Conservation (phyloP, 2,113 vertebrate species). For the Aptenodytes forsteri region DNA sequence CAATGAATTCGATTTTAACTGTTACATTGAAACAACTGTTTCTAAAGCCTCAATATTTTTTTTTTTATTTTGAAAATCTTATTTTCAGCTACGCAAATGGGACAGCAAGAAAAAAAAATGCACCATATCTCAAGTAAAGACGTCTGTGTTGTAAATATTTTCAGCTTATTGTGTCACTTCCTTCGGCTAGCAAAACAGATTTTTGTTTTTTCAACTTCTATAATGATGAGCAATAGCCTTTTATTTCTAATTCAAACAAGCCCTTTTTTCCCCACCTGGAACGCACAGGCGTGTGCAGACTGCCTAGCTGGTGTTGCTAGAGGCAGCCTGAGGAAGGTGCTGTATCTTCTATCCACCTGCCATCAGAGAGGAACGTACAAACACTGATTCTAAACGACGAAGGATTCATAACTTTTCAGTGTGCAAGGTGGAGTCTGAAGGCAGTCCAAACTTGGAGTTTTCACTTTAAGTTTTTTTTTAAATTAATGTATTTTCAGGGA, state of each 20-base stretch:
- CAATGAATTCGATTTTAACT: too few relatives aligned
- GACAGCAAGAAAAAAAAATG: background rate
- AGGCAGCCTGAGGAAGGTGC: background rate
- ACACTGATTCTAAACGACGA: background rate
- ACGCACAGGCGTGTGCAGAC: background rate
- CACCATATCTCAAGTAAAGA: background rate
- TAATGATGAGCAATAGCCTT: background rate
- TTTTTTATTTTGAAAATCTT: background rate
- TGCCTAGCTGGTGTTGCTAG: background rate
- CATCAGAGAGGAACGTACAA: background rate
- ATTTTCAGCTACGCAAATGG: background rate
- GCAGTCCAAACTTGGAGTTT: background rate
- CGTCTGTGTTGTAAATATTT: background rate
- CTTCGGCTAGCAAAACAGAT: background rate
- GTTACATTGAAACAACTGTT: background rate
- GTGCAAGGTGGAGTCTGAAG: background rate
- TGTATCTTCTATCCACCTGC: background rate
- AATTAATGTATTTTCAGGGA: background rate
- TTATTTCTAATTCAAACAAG: background rate
- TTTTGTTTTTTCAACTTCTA: background rate
- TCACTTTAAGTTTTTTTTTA: background rate
- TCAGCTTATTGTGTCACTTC: background rate
- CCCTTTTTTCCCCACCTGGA: too few relatives aligned
- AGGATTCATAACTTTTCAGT: background rate
- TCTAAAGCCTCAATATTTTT: background rate